Evolutionary conservation across 2,888 invertebrate genomes (phyloP), one percentile per base, ranked within the genome.

Genomic region (Chesias legatella): DNA sequence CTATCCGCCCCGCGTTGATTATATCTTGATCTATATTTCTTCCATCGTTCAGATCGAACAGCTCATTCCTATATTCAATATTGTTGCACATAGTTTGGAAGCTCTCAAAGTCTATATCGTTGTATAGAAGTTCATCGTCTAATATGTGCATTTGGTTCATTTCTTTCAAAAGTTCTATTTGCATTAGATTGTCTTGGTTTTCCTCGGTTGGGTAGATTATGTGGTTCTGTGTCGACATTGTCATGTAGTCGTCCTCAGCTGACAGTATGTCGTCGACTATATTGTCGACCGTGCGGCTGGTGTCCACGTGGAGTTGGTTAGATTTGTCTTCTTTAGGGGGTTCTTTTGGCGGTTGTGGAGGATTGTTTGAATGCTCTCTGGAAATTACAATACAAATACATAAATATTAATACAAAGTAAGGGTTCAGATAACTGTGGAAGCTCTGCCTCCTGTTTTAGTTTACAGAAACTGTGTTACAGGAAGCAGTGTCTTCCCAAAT

Each of bases 191-290:
- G n/a, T 83, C 78, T 3, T 61, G 70, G 6, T 58, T 60, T 7
- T 74, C 73, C 10, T 72, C 67, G 6, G 48, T 56, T 10, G 55
- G 58, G 36, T 66, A 74, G 38, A 77, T 53, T 10, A 77, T 40
- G 17, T 29, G 25, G 32, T 40, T 60, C 31, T 76, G 73, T 40
- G 73, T 77, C 0, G 79, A 60, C 67, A 83, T 73, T 0, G 74
- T 79, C 60, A 84, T 63, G 49, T 85, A 86, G 30, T 86, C 86
- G 29, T 85, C 85, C 54, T 86, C 85, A 0, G 79, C 86, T 1
- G 85, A 81, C 0, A 88, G 60, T 17, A 88, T 85, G 17, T 85
- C 85, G 42, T 88, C 84, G 1, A 86, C 85, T 11, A 88, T 84
- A 20, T 79, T 85, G 32, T 86, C 84, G 3, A 77, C 85, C 0